phyloP scores from a whole-genome alignment of 2,797 vertebrate species.

The Coccyzus lansbergi region DNA sequence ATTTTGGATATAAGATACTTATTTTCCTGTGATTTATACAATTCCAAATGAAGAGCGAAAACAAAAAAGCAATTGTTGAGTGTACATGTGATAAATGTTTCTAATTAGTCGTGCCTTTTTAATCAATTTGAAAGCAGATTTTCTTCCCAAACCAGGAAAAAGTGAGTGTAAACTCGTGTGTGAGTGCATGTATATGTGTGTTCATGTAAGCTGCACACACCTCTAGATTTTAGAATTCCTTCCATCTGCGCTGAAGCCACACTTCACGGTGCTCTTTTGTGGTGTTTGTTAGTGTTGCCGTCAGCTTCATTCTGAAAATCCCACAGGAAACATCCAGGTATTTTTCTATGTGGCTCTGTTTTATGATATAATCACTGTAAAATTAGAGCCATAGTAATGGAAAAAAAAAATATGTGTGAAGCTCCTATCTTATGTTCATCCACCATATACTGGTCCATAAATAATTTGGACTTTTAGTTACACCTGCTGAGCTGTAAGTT shows the following conservation, averaged over 20 bases:
- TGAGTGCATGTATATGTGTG: background rate
- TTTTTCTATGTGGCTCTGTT: background rate
- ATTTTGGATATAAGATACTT: constrained; percentile 53
- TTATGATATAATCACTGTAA: background rate
- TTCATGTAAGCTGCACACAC: background rate
- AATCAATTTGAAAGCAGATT: constrained; percentile 35
- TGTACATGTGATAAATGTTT: constrained; percentile 55
- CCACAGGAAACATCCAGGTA: background rate
- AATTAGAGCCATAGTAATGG: background rate
- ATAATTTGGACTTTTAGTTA: background rate
- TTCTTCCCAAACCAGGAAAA: background rate
- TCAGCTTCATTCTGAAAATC: background rate
- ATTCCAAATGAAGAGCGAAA: background rate
- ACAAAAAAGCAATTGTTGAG: constrained; percentile 30
- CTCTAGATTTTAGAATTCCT: background rate
- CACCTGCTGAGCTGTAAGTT: background rate
- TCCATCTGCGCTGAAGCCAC: background rate
- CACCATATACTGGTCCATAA: background rate
- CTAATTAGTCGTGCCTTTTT: constrained; percentile 22
- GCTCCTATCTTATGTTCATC: background rate
- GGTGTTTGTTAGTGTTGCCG: background rate
- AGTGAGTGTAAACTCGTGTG: background rate
- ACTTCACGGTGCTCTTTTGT: background rate
- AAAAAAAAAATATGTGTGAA: background rate
- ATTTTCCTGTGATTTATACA: constrained; percentile 43